A percentile compares a stretch with the other conserved stretches of the same genome.
Conservation (phyloP, 2,797 vertebrate species). For the Sebastes cheni region DNA sequence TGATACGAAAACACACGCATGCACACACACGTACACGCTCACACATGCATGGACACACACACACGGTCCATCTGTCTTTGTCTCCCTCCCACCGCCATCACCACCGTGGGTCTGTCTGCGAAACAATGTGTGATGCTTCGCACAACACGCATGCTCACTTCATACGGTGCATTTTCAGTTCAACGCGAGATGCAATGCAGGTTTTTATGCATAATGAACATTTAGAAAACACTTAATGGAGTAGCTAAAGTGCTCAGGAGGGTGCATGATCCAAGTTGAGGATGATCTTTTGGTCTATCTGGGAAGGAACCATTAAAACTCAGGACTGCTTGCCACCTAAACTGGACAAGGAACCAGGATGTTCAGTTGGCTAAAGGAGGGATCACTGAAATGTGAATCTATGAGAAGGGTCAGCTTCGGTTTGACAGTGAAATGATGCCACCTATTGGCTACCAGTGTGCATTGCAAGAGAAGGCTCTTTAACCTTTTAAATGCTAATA, state of each 20-base stretch:
- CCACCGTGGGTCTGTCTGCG: slow-evolving; percentile 50
- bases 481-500: neutral
- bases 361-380: neutral
- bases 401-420: neutral
- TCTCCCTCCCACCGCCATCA: slow-evolving; percentile 57
- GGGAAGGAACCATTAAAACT: neutral
- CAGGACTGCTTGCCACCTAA: neutral
- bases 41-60: slow-evolving; percentile 11
- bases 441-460: slow-evolving; percentile 29
- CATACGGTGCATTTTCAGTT: neutral
- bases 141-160: slow-evolving; percentile 37
- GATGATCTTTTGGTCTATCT: neutral
- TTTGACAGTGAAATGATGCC: slow-evolving; percentile 29
- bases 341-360: slow-evolving; percentile 20
- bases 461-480: neutral
- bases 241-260: neutral
- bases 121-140: slow-evolving; percentile 47
- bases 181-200: neutral
- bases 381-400: neutral
- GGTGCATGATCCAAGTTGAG: neutral
- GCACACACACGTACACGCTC: neutral
- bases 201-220: neutral
- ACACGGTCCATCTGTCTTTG: slow-evolving; percentile 66
- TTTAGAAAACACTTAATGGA: neutral
- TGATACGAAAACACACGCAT: slow-evolving; percentile 5